Percentiles rank a stretch among this genome's conserved stretches.
phyloP scores from a whole-genome alignment of 2,888 invertebrate species.

The Perdita meconis region DNA sequence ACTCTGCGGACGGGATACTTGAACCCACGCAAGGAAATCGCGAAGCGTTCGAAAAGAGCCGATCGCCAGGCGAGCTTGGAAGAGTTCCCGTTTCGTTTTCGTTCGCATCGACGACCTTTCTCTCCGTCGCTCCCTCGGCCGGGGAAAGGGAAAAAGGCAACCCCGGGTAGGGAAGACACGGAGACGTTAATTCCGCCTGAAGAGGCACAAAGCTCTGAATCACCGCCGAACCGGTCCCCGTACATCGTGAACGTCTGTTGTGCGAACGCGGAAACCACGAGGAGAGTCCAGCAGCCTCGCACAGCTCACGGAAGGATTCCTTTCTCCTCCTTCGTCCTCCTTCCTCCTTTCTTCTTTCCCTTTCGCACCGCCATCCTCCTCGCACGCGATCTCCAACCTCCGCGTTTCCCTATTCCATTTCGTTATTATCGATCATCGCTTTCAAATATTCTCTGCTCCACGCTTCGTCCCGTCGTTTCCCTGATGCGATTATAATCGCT shows the following conservation, averaged over 20 bases:
- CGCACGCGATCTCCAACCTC: neutral
- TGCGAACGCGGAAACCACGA: constrained; percentile 78
- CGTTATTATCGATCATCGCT: neutral
- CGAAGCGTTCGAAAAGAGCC: neutral
- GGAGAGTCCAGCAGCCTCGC: constrained; percentile 46
- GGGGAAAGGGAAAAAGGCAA: constrained; percentile 53
- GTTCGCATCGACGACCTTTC: constrained; percentile 47
- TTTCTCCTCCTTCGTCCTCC: constrained; percentile 62
- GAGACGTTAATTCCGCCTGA: constrained; percentile 50
- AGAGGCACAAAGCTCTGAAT: constrained; percentile 71
- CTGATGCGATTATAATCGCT: neutral
- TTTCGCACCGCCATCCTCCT: neutral
- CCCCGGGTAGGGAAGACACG: constrained; percentile 35
- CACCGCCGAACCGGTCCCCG: constrained; percentile 75
- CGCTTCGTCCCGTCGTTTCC: neutral
- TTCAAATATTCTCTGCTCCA: neutral
- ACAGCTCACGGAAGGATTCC: constrained; percentile 70
- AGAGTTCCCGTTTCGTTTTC: constrained; percentile 51
- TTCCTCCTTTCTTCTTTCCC: constrained; percentile 34
- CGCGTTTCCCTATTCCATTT: neutral
- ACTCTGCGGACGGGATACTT: too few relatives aligned
- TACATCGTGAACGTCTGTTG: constrained; percentile 62
- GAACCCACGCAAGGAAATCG: neutral
- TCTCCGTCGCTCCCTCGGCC: constrained; percentile 20
- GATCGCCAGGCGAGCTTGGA: neutral